Percentiles rank a stretch among this genome's conserved stretches.
Evolutionary conservation across 2,888 invertebrate species (phyloP).

Genomic region (Folsomia candida): DNA sequence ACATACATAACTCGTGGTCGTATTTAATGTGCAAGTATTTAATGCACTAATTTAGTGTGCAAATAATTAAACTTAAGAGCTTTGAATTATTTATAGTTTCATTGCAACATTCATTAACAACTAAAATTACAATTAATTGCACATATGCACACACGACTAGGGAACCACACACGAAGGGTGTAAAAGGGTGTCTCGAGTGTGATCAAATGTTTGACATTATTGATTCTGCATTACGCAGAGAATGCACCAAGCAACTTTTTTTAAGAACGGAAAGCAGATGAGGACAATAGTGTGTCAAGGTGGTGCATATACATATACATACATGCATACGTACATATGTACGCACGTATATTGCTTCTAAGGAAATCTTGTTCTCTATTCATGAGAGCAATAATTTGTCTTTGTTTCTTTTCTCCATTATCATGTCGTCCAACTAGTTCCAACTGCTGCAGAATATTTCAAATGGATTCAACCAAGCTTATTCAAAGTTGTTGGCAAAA

Average conservation of each 20-base stretch:
- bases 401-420: conserved; percentile 17
- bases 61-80: no score
- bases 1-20: no score
- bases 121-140: no score
- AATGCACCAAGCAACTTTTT: neutral
- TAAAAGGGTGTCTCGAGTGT: no score
- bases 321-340: no score
- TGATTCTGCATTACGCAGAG: neutral
- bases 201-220: neutral
- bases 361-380: conserved; percentile 6
- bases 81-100: no score
- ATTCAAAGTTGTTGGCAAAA: neutral
- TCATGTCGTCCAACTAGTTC: conserved; percentile 10
- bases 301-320: neutral
- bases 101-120: no score
- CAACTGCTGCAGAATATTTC: neutral
- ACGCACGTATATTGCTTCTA: no score
- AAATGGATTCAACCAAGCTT: neutral
- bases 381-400: conserved; percentile 17
- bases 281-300: conserved; percentile 22
- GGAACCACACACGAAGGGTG: no score
- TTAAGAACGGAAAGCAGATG: neutral
- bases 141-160: no score
- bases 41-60: no score
- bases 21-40: no score